phyloP scores from a whole-genome alignment of 2,888 invertebrate genomes.

The Temnothorax unifasciatus region DNA sequence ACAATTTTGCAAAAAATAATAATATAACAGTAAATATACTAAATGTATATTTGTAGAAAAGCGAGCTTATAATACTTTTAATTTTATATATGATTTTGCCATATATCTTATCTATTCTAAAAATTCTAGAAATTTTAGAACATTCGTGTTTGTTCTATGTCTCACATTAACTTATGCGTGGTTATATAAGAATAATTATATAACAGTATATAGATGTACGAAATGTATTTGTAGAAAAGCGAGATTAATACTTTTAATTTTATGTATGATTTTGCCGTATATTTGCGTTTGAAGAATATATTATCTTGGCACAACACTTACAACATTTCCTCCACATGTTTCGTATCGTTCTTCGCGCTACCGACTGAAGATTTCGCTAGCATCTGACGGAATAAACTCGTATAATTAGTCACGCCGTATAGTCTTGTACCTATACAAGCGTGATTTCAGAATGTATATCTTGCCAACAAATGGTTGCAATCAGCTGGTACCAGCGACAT shows the following conservation, averaged over 20 bases:
- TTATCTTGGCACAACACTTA: neutral
- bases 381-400: conserved; percentile 25
- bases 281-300: neutral
- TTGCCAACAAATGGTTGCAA: conserved; percentile 50
- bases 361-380: conserved; percentile 17
- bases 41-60: conserved; percentile 5
- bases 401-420: conserved; percentile 39
- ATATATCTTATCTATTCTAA: neutral
- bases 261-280: neutral
- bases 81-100: neutral
- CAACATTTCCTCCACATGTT: neutral
- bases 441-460: conserved; percentile 49
- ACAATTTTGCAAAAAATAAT: neutral
- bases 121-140: neutral
- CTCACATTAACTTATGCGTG: neutral
- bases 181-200: neutral
- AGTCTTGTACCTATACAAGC: neutral
- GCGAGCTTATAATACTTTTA: neutral
- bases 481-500: conserved; percentile 46
- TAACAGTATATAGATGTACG: neutral
- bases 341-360: neutral
- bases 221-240: conserved; percentile 1
- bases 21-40: neutral
- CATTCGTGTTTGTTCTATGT: neutral
- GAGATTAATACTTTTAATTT: neutral